These are phyloP conservation scores for Elgaria multicarinata DNA, from an alignment of 2,113 vertebrate genomes.

Conservation along the genomic window DNA sequence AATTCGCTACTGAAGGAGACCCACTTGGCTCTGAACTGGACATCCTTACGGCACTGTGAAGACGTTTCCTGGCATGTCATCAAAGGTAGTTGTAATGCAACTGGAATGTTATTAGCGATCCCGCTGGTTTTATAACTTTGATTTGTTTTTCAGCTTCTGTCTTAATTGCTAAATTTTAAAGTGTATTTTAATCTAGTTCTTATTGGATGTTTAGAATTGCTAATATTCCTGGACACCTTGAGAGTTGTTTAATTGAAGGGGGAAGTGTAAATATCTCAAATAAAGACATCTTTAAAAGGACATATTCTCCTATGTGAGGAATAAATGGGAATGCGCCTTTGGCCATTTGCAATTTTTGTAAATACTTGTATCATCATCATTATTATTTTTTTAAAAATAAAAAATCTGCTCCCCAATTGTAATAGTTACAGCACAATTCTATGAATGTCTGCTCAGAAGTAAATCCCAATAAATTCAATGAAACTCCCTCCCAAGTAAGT, in stretches of 20 bases:
- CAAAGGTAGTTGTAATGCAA: too few relatives aligned
- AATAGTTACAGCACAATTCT: background rate
- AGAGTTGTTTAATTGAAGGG: background rate
- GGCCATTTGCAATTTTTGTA: background rate
- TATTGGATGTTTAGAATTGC: background rate
- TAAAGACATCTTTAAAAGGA: background rate
- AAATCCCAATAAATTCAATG: background rate
- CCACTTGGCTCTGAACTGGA: too few relatives aligned
- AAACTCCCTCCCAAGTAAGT: background rate
- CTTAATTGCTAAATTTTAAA: too few relatives aligned
- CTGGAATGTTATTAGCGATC: too few relatives aligned
- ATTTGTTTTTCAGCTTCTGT: too few relatives aligned
- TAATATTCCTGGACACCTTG: background rate
- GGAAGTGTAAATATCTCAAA: background rate
- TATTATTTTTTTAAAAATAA: background rate
- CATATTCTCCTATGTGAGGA: background rate
- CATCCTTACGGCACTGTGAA: too few relatives aligned
- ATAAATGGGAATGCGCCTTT: background rate
- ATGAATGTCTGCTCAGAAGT: background rate
- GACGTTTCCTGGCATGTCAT: too few relatives aligned
- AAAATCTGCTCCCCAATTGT: background rate
- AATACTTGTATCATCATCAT: background rate
- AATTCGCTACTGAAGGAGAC: too few relatives aligned
- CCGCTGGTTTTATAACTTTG: too few relatives aligned
- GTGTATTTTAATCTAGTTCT: background rate